phyloP scores from a whole-genome alignment of 30 jellyfish, hydroid and myxozoan species.

The Aurelia aurita region DNA sequence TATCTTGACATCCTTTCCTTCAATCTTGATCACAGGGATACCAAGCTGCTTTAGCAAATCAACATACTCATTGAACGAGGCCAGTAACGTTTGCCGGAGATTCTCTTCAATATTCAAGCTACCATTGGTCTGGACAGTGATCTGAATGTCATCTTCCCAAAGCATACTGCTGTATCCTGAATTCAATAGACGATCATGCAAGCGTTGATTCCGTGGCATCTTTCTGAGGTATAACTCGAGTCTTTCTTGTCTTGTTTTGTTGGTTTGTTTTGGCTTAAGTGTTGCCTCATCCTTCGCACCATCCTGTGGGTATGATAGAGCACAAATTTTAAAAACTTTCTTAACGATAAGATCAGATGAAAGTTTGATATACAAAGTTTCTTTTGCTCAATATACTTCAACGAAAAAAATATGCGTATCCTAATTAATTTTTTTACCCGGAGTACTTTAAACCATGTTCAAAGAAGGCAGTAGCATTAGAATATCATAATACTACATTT shows the following conservation, averaged over 20 bases:
- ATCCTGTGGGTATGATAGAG: too few species aligned
- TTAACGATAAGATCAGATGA: too few species aligned
- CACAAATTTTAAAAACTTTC: too few species aligned
- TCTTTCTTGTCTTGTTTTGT: background rate
- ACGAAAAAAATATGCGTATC: too few species aligned
- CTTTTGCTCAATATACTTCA: too few species aligned
- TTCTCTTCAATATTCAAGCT: slow-evolving; percentile 75
- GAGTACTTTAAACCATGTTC: too few species aligned
- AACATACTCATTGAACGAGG: slow-evolving; percentile 61
- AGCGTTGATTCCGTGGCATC: slow-evolving; percentile 49
- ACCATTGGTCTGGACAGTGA: slow-evolving; percentile 72
- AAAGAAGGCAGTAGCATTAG: too few species aligned
- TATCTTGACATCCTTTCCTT: slow-evolving; percentile 50
- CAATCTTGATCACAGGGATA: slow-evolving; percentile 43
- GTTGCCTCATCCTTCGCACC: too few species aligned
- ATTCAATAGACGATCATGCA: slow-evolving; percentile 21
- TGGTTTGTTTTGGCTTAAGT: too few species aligned
- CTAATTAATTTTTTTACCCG: too few species aligned
- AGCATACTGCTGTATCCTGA: slow-evolving; percentile 48
- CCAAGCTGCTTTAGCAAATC: slow-evolving; percentile 72
- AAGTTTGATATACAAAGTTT: too few species aligned
- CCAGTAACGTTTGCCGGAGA: slow-evolving; percentile 71
- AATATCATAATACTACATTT: too few species aligned
- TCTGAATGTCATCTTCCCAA: slow-evolving; percentile 46
- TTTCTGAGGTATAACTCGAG: slow-evolving; percentile 12